Evolutionary conservation across 2,888 invertebrate genomes (phyloP).

Genomic region (Drosophila putrida): DNA sequence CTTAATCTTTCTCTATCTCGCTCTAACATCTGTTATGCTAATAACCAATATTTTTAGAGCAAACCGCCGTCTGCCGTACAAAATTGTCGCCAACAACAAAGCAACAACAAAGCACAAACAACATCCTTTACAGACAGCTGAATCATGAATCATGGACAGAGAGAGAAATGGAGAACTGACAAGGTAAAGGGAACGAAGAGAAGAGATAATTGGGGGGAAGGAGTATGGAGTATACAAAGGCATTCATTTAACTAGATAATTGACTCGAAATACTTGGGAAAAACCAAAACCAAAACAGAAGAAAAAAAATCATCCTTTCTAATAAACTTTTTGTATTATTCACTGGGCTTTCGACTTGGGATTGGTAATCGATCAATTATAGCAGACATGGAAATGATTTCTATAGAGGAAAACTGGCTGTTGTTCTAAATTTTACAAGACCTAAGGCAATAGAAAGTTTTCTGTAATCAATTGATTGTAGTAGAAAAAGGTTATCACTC

Average conservation of each 20-base stretch:
- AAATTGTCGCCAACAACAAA: conserved; percentile 57
- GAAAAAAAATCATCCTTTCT: neutral
- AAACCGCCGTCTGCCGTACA: conserved; percentile 51
- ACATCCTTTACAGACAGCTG: conserved; percentile 41
- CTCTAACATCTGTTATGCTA: conserved; percentile 55
- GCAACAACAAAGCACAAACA: conserved; percentile 4
- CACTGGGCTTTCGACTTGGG: neutral
- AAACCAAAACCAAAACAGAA: neutral
- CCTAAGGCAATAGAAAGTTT: neutral
- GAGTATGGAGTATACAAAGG: conserved; percentile 22
- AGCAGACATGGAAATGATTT: conserved; percentile 12
- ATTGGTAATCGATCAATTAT: conserved; percentile 18
- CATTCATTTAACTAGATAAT: conserved; percentile 64
- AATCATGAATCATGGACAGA: conserved; percentile 59
- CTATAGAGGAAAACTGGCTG: neutral
- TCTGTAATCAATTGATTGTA: neutral
- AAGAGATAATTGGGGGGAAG: neutral
- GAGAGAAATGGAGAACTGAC: conserved; percentile 1
- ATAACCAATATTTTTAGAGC: conserved; percentile 76
- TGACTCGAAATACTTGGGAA: conserved; percentile 43
- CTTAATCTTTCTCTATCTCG: neutral
- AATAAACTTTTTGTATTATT: conserved; percentile 5
- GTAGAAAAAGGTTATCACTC: neutral
- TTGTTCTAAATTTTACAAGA: neutral
- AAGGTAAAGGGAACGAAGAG: conserved; percentile 13